A percentile compares a stretch with the other conserved stretches of the same genome.
Conservation (phyloP, 2,113 vertebrate species). For the Misgurnus anguillicaudatus region DNA sequence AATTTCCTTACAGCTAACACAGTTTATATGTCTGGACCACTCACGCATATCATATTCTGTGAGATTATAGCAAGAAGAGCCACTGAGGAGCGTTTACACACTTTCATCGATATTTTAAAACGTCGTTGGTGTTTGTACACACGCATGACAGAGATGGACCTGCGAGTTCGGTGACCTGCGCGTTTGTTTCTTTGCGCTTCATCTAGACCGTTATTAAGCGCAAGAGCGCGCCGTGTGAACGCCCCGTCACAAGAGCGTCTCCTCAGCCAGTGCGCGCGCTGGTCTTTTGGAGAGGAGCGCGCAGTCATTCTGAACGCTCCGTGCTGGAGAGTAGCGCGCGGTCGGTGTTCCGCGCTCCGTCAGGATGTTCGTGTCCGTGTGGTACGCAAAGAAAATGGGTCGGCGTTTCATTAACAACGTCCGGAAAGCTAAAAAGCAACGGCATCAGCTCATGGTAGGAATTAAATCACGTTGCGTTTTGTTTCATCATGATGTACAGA, state of each 20-base stretch:
- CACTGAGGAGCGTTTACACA: too few relatives aligned
- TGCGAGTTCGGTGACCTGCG: too few relatives aligned
- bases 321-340: neutral
- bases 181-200: too few relatives aligned
- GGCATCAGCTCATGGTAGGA: slow-evolving; percentile 69
- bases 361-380: slow-evolving; percentile 77
- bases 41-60: too few relatives aligned
- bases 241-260: neutral
- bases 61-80: too few relatives aligned
- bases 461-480: neutral
- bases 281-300: neutral
- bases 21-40: too few relatives aligned
- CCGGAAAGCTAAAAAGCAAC: slow-evolving; percentile 70
- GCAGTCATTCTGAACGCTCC: neutral
- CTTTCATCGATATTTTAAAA: too few relatives aligned
- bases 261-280: slow-evolving; percentile 45
- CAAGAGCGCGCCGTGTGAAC: neutral
- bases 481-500: too few relatives aligned
- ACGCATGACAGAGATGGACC: too few relatives aligned
- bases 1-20: too few relatives aligned
- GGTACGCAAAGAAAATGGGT: slow-evolving; percentile 79
- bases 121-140: too few relatives aligned
- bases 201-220: neutral
- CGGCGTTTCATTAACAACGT: slow-evolving; percentile 75
- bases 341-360: slow-evolving; percentile 33